These are phyloP conservation scores for Sinotaia quadrata DNA, from an alignment of 2,888 invertebrate genomes.

Conservation along the genomic window DNA sequence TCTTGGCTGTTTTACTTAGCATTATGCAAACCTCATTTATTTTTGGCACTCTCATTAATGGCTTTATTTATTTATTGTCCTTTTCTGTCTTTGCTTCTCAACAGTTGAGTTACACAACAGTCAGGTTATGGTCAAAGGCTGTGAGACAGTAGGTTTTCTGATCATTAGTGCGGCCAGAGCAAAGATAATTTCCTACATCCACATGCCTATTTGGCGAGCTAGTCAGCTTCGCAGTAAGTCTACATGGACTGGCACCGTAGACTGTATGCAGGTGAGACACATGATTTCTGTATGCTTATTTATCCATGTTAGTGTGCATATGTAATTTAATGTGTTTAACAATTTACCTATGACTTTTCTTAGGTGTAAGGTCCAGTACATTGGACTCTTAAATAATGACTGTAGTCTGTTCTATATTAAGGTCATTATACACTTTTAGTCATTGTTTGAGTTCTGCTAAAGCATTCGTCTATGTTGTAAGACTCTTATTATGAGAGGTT, in stretches of 20 bases:
- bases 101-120: slow-evolving; percentile 89
- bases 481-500: too few species aligned
- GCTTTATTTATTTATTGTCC: not conserved
- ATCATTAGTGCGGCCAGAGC: slow-evolving; percentile 97
- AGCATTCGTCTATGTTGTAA: too few species aligned
- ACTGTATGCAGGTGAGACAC: slow-evolving; percentile 90
- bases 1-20: not conserved
- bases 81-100: not conserved
- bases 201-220: slow-evolving; percentile 90
- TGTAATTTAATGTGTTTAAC: too few species aligned
- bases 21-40: not conserved
- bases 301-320: too few species aligned
- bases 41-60: not conserved
- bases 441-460: too few species aligned
- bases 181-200: slow-evolving; percentile 90
- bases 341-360: too few species aligned
- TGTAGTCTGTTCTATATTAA: too few species aligned
- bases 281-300: too few species aligned
- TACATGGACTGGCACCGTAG: slow-evolving; percentile 94
- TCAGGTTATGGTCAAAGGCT: slow-evolving; percentile 91
- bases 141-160: slow-evolving; percentile 97
- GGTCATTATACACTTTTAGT: too few species aligned
- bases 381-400: too few species aligned
- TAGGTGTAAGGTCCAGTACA: too few species aligned
- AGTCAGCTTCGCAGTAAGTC: slow-evolving; percentile 91